Evolutionary conservation across 2,797 vertebrate genomes (phyloP).

Genomic region (Scyliorhinus canicula): DNA sequence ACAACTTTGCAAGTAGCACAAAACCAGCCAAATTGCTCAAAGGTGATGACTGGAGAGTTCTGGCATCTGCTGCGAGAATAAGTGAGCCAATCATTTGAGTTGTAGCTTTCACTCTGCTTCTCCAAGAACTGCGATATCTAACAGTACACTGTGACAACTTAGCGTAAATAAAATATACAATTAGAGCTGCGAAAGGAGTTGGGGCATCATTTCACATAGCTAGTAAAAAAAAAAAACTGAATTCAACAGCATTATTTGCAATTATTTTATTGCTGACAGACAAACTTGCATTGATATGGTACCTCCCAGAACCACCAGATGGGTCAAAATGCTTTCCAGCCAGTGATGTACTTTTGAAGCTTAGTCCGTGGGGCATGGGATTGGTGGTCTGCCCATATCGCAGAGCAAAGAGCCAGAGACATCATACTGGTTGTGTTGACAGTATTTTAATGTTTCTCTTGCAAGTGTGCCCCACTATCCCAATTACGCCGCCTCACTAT

Average conservation of each 20-base stretch:
- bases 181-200: background rate
- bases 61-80: background rate
- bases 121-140: background rate
- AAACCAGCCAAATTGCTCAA: conserved; percentile 7
- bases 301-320: background rate
- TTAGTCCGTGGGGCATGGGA: too few species aligned
- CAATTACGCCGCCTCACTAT: too few species aligned
- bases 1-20: background rate
- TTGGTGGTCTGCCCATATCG: too few species aligned
- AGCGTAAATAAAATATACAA: background rate
- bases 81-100: background rate
- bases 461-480: too few species aligned
- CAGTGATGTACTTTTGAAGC: background rate
- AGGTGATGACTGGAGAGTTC: background rate
- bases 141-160: background rate
- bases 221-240: background rate
- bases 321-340: too few species aligned
- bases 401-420: too few species aligned
- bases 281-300: background rate
- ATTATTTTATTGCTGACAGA: background rate
- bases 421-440: too few species aligned
- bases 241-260: background rate
- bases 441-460: too few species aligned
- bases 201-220: background rate
- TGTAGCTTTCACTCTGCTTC: background rate